phyloP scores from a whole-genome alignment of 30 jellyfish, hydroid and myxozoan genomes.

The Catostylus mosaicus region DNA sequence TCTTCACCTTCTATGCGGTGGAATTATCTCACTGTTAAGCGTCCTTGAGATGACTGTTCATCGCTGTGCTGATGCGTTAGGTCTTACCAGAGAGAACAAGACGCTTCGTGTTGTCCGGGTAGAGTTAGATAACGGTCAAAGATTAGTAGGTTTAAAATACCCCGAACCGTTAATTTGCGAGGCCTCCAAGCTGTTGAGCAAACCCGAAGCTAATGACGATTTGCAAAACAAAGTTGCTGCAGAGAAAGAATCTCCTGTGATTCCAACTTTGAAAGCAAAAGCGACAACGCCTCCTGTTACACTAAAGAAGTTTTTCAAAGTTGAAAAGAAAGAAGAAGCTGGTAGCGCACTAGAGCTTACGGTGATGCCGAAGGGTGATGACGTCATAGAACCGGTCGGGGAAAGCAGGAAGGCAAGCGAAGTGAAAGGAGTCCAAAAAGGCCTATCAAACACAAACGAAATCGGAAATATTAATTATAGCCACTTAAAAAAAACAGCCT shows the following conservation, averaged over 20 bases:
- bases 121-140: constrained; percentile 84
- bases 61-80: constrained; percentile 72
- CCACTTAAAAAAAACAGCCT: background rate
- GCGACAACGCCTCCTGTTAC: constrained; percentile 84
- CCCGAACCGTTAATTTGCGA: constrained; percentile 87
- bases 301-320: constrained; percentile 71
- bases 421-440: background rate
- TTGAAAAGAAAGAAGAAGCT: background rate
- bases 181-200: constrained; percentile 61
- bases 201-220: constrained; percentile 19
- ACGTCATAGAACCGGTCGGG: background rate
- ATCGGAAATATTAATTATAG: background rate
- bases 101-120: constrained; percentile 92
- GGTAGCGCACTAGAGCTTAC: background rate
- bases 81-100: constrained; percentile 81
- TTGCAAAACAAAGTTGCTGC: constrained; percentile 13
- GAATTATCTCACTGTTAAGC: constrained; percentile 82
- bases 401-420: background rate
- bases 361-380: background rate
- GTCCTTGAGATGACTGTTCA: constrained; percentile 75
- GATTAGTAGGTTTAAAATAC: constrained; percentile 83
- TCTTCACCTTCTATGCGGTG: constrained; percentile 88
- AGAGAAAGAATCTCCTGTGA: constrained; percentile 61
- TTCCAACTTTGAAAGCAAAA: constrained; percentile 14
- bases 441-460: background rate